Evolutionary conservation across 2,113 vertebrate genomes (phyloP).

Genomic region (Nematolebias whitei): DNA sequence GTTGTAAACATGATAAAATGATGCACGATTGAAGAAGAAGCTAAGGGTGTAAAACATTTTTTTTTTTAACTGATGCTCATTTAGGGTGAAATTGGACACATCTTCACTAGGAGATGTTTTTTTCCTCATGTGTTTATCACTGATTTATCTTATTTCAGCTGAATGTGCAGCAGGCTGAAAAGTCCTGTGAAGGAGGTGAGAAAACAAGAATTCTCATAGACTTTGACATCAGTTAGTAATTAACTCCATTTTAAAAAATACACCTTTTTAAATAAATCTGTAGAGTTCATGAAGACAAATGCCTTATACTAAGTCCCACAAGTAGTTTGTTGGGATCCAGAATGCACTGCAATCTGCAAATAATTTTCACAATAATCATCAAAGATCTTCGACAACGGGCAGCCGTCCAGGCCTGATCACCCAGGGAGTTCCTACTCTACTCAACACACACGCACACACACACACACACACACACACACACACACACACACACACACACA

Average conservation of each 20-base stretch:
- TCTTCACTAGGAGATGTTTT: conserved; percentile 26
- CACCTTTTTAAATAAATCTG: conserved; percentile 23
- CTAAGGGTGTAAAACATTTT: not conserved
- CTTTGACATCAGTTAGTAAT: conserved; percentile 40
- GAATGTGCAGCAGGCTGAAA: conserved; percentile 17
- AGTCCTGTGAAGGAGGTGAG: conserved; percentile 17
- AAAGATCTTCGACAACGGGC: conserved; percentile 58
- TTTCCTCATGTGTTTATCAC: conserved; percentile 13
- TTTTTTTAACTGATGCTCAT: not conserved
- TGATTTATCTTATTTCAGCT: conserved; percentile 12
- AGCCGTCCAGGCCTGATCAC: conserved; percentile 53
- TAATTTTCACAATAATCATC: conserved; percentile 77
- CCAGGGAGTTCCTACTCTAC: conserved; percentile 39
- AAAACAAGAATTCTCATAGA: conserved; percentile 33
- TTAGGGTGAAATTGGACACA: conserved; percentile 8
- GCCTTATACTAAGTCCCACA: conserved; percentile 22
- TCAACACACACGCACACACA: conserved; percentile 34
- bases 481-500: conserved; percentile 41
- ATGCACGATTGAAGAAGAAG: conserved; percentile 1
- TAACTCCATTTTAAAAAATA: not conserved
- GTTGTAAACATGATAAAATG: conserved; percentile 36
- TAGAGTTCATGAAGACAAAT: conserved; percentile 27
- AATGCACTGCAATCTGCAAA: conserved; percentile 74
- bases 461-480: conserved; percentile 39
- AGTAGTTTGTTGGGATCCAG: conserved; percentile 13